Evolutionary conservation across 2,797 vertebrate species (phyloP).

Genomic region (Hoplostethus atlanticus): DNA sequence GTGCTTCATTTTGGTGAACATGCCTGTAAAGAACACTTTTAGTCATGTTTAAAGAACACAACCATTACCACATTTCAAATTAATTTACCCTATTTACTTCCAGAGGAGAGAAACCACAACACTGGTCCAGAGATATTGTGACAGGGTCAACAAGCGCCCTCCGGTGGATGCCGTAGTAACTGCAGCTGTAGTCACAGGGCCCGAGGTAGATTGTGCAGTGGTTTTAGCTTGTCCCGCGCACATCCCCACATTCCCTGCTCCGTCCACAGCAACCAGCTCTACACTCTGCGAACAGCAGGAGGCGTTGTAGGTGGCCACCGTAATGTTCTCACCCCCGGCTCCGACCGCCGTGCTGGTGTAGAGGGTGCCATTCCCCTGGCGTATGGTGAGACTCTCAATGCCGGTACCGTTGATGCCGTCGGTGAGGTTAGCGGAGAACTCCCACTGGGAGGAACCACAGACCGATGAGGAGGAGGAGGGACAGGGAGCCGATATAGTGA

Average conservation of each 20-base stretch:
- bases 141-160: constrained; percentile 22
- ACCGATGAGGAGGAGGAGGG: constrained; percentile 28
- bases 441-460: constrained; percentile 70
- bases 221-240: constrained; percentile 55
- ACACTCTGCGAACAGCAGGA: constrained; percentile 77
- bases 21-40: too few species aligned
- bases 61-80: neutral
- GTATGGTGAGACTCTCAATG: constrained; percentile 54
- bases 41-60: too few species aligned
- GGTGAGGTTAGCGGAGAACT: constrained; percentile 68
- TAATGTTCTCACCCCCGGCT: constrained; percentile 61
- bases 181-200: neutral
- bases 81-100: constrained; percentile 1
- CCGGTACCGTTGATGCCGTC: constrained; percentile 77
- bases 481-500: constrained; percentile 52
- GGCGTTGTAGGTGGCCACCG: constrained; percentile 63
- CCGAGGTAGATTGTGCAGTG: neutral
- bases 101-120: constrained; percentile 27
- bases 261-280: constrained; percentile 73
- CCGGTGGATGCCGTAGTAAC: constrained; percentile 27
- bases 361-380: constrained; percentile 69
- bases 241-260: constrained; percentile 72
- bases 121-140: constrained; percentile 34
- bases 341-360: constrained; percentile 47
- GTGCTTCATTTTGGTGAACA: too few species aligned